Percentiles rank a stretch among this genome's conserved stretches.
phyloP scores from a whole-genome alignment of 2,797 vertebrate species.

The Tangara arthus region DNA sequence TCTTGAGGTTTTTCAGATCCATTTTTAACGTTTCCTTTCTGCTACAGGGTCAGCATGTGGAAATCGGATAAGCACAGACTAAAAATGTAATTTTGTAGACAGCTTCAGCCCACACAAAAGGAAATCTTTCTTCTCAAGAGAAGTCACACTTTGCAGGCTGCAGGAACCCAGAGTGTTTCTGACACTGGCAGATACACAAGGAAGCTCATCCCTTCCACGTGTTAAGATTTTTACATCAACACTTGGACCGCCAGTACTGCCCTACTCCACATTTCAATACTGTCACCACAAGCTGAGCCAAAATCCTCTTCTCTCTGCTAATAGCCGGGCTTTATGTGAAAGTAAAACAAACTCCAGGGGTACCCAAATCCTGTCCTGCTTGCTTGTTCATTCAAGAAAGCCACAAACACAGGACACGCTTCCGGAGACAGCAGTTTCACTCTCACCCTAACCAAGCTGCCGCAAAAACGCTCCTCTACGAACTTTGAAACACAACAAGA shows the following conservation, averaged over 20 bases:
- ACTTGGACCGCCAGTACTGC: constrained; percentile 11
- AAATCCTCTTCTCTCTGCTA: background rate
- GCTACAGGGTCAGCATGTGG: constrained; percentile 25
- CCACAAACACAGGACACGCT: constrained; percentile 18
- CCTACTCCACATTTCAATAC: constrained; percentile 36
- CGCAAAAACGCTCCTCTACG: constrained; percentile 28
- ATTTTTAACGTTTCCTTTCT: constrained; percentile 23
- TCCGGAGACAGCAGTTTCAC: constrained; percentile 50
- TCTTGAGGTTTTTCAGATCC: constrained; percentile 17
- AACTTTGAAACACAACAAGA: background rate
- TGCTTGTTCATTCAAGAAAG: constrained; percentile 49
- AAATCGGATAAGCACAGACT: constrained; percentile 27
- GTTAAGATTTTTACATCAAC: constrained; percentile 44
- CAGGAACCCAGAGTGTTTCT: background rate
- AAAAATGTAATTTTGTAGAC: constrained; percentile 53
- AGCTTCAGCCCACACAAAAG: constrained; percentile 53
- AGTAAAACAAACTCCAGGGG: constrained; percentile 36
- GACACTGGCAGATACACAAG: background rate
- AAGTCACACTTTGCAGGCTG: background rate
- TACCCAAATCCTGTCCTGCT: constrained; percentile 31
- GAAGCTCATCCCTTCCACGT: constrained; percentile 28
- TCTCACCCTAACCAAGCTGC: constrained; percentile 53
- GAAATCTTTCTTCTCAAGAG: constrained; percentile 22
- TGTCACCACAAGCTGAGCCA: constrained; percentile 7
- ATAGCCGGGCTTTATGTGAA: background rate